Evolutionary conservation across 2,888 invertebrate genomes (phyloP).

Genomic region (Zaprionus bogoriensis): DNA sequence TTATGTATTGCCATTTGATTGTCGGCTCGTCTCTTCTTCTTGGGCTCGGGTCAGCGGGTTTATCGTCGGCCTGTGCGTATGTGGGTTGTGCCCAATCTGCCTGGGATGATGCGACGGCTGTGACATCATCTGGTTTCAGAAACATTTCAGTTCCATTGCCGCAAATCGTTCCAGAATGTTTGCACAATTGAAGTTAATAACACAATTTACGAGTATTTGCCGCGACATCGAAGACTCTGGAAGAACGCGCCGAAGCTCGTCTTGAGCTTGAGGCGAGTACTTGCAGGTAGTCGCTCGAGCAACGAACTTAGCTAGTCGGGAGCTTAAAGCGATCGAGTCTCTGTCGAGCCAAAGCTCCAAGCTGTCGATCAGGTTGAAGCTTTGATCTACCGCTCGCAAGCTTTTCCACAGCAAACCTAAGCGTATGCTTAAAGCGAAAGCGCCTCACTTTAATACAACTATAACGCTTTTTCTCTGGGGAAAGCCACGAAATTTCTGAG

Average conservation of each 20-base stretch:
- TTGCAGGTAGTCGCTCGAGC: no score
- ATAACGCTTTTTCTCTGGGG: not conserved
- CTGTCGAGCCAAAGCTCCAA: not conserved
- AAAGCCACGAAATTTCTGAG: not conserved
- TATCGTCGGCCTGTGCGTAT: conserved; percentile 42
- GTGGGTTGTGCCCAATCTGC: not conserved
- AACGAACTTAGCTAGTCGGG: no score
- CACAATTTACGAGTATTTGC: not conserved
- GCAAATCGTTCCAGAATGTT: conserved; percentile 42
- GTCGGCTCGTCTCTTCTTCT: conserved; percentile 32
- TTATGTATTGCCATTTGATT: conserved; percentile 72
- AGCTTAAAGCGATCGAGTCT: conserved; percentile 11
- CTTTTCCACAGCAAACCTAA: no score
- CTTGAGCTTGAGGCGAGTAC: no score
- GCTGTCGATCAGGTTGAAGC: no score
- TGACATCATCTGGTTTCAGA: conserved; percentile 15
- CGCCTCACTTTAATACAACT: not conserved
- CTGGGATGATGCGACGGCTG: not conserved
- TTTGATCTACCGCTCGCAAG: not conserved
- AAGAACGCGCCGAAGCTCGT: not conserved
- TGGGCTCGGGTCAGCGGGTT: conserved; percentile 58
- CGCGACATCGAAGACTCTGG: conserved; percentile 16
- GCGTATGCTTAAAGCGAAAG: not conserved
- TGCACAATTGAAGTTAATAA: conserved; percentile 46
- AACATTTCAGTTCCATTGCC: conserved; percentile 14